Percentiles rank a stretch among this genome's conserved stretches.
These are phyloP conservation scores for Dendrocincla fuliginosa DNA, from an alignment of 2,797 vertebrate species.

Conservation along the genomic window DNA sequence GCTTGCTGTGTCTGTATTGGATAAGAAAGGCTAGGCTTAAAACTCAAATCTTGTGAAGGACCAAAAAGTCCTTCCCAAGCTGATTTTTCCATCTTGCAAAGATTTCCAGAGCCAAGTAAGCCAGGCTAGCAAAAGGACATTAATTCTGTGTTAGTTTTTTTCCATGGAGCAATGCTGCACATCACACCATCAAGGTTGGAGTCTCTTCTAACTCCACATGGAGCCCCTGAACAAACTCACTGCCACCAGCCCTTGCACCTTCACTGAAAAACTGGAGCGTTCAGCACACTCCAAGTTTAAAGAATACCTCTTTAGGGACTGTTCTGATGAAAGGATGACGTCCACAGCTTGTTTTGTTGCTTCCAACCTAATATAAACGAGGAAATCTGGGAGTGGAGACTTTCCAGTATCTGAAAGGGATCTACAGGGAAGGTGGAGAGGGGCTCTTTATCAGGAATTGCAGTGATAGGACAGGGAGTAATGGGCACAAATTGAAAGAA, in stretches of 20 bases:
- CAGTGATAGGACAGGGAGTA: neutral
- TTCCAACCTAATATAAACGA: neutral
- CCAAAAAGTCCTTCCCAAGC: neutral
- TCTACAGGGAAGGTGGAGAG: neutral
- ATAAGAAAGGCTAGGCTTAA: neutral
- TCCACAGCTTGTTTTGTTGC: neutral
- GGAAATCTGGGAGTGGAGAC: neutral
- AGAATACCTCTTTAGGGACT: neutral
- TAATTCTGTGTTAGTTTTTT: neutral
- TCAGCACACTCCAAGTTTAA: neutral
- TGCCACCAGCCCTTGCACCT: neutral
- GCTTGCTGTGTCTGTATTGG: neutral
- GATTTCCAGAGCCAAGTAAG: neutral
- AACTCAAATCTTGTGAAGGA: neutral
- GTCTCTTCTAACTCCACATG: rapidly evolving
- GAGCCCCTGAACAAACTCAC: neutral
- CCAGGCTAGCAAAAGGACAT: neutral
- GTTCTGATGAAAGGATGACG: neutral
- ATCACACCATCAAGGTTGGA: neutral
- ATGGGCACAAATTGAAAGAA: neutral
- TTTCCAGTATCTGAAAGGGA: no score
- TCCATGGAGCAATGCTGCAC: neutral
- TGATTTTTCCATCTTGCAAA: neutral
- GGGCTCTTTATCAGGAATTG: neutral
- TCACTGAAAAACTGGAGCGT: neutral